Evolutionary conservation across 2,888 invertebrate species (phyloP), one percentile per base, ranked within the genome.

Genomic region (Auanema freiburgensis): DNA sequence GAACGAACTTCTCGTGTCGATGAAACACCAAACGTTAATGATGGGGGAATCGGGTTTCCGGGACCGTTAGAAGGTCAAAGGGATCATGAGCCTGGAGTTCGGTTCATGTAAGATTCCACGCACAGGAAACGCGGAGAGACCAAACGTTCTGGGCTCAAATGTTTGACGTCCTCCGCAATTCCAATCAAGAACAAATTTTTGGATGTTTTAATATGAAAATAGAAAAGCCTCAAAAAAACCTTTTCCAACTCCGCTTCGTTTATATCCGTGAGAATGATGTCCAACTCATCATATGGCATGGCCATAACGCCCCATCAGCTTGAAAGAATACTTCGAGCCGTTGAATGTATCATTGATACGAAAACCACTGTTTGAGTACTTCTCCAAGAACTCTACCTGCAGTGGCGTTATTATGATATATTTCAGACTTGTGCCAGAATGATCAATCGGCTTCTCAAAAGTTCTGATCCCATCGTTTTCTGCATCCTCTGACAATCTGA

Each of bases 21-120:
- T 40, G 12, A 70, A 33, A 44, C 65, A 71, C 69, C 69, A 69
- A 33, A 69, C 65, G 49, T 54, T 70, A 54, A 69, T 62, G 46
- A 60, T 57, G 25, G 53, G 50, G 2, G 70, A 70, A 14, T 14
- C 56, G 18, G 56, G 33, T 56, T 56, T 56, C 21, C 49, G 42
- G 42, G 61, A 57, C 8, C 63, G 64, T 51, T 69, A 67, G 57
- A 61, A 71, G 21, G 65, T 43, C 24, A 71, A 52, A 12, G 69
- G 69, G 51, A 71, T 52, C 71, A 71, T 71, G n/a, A 42, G 63
- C 14, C 71, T 64, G 43, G 55, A 14, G 58, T 71, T 67, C 23
- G 3, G 42, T 16, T 67, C 69, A 46, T 70, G 60, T 16, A 69
- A 52, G 8, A 40, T 21, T 10, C 69, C 69, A n/a, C 12, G 21